Evolutionary conservation across 92 coral and sea anemone genomes (phyloP).

Genomic region (Bergia sp.): DNA sequence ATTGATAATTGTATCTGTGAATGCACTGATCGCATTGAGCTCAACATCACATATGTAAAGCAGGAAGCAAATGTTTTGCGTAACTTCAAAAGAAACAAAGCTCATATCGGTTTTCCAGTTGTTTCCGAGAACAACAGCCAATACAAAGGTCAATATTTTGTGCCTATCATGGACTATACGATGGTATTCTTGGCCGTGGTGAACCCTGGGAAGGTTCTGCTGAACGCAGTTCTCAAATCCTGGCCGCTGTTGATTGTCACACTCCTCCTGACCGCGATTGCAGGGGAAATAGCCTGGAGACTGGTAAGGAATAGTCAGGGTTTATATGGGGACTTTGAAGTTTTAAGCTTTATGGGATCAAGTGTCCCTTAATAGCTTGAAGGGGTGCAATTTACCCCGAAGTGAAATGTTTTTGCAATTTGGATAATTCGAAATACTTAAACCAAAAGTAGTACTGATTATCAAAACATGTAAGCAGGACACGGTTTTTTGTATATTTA

Average conservation of each 20-base stretch:
- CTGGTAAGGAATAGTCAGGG: background rate
- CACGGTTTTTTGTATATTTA: no score
- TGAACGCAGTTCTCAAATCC: background rate
- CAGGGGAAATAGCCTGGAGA: background rate
- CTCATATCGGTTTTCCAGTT: conserved; percentile 23
- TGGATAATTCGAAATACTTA: no score
- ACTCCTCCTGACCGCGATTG: background rate
- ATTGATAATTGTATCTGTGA: background rate
- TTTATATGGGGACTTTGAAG: no score
- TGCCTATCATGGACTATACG: background rate
- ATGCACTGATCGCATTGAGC: background rate
- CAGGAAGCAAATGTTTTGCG: background rate
- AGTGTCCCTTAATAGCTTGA: no score
- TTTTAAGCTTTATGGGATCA: no score
- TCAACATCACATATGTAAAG: background rate
- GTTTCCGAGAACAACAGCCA: background rate
- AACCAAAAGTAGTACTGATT: no score
- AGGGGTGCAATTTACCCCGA: no score
- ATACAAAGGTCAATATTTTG: background rate
- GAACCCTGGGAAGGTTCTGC: conserved; percentile 15
- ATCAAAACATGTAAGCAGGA: no score
- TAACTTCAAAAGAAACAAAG: background rate
- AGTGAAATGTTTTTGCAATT: no score
- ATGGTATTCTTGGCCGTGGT: conserved; percentile 4
- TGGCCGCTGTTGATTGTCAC: conserved; percentile 12